phyloP scores from a whole-genome alignment of 2,888 invertebrate species.

The Drosophila subquinaria region DNA sequence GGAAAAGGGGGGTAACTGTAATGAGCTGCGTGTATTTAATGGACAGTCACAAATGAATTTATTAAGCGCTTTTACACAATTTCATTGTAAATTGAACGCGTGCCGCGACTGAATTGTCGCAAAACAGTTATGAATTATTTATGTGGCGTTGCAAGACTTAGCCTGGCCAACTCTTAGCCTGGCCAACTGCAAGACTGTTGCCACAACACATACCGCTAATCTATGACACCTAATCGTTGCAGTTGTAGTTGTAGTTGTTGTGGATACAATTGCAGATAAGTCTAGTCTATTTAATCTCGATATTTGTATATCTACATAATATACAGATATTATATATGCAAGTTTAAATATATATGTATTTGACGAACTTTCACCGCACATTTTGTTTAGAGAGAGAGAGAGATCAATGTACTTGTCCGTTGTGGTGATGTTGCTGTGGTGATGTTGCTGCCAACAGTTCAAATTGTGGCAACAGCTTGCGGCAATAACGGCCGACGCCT shows the following conservation, averaged over 20 bases:
- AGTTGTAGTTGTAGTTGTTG: neutral
- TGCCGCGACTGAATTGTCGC: slow-evolving; percentile 81
- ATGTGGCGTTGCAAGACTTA: slow-evolving; percentile 57
- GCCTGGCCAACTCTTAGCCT: slow-evolving; percentile 1
- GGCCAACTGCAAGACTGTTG: slow-evolving; percentile 22
- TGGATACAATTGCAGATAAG: slow-evolving; percentile 25
- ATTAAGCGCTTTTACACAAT: slow-evolving; percentile 80
- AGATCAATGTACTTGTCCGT: slow-evolving; percentile 63
- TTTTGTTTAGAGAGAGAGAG: slow-evolving; percentile 42
- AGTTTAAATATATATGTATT: slow-evolving; percentile 8
- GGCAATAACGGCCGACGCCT: slow-evolving; percentile 64
- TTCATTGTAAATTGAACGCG: slow-evolving; percentile 79
- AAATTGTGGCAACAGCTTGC: slow-evolving; percentile 56
- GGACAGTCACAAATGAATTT: slow-evolving; percentile 75
- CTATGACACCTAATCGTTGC: slow-evolving; percentile 66
- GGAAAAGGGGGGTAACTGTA: slow-evolving; percentile 30
- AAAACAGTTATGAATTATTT: slow-evolving; percentile 83
- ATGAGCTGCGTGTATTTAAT: slow-evolving; percentile 76
- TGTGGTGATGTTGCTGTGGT: neutral
- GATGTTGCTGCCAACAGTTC: slow-evolving; percentile 15
- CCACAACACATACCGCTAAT: slow-evolving; percentile 39
- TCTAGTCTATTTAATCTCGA: slow-evolving; percentile 11
- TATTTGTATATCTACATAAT: neutral
- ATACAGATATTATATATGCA: slow-evolving; percentile 1
- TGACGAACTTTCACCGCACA: slow-evolving; percentile 63